Evolutionary conservation across 2,113 vertebrate genomes (phyloP), one percentile per base, ranked within the genome.

Genomic region (Aphelocoma coerulescens): DNA sequence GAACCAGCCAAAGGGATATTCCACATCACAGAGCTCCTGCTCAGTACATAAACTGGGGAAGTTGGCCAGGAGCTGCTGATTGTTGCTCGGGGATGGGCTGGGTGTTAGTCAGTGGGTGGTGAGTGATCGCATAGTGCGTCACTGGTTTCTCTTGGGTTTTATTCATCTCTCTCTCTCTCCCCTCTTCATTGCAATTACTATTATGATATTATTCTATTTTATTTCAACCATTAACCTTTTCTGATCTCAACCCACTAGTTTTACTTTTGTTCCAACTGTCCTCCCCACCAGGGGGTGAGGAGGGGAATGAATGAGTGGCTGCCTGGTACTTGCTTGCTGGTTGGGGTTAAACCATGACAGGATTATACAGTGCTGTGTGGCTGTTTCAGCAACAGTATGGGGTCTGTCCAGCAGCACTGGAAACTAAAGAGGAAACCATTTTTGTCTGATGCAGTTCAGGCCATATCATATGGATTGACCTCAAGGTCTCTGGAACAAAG

Each of bases 231-330:
- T 41, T 35, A 35, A 41, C 18, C 0, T 1, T 7, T 35, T 55
- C n/a, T 68, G n/a, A 41, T 68, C 16, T 68, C 21, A 76, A 55
- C 8, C 5, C 14, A 18, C 2, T 18, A 27, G 4, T 61, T 82
- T 61, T n/a, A 20, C 6, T 21, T 12, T 54, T 82, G 39, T 76
- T 12, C 20, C 12, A 9, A 1, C 16, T 62, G 7, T 26, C 11
- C 10, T 66, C 20, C 4, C 7, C n/a, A 68, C 6, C 28, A 26
- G 5, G 1, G 12, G 5, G 1, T 0, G 6, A 75, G n/a, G 11
- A 75, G n/a, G 7, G 19, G 16, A 54, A 20, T n/a, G 54, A 75
- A 61, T 39, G n/a, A 62, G 39, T 8, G 13, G 23, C 55, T 89
- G 71, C 55, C 30, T 41, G 39, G 24, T n/a, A 10, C 33, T 46